phyloP scores from a whole-genome alignment of 2,113 vertebrate species.

The Illadopsis cleaveri region DNA sequence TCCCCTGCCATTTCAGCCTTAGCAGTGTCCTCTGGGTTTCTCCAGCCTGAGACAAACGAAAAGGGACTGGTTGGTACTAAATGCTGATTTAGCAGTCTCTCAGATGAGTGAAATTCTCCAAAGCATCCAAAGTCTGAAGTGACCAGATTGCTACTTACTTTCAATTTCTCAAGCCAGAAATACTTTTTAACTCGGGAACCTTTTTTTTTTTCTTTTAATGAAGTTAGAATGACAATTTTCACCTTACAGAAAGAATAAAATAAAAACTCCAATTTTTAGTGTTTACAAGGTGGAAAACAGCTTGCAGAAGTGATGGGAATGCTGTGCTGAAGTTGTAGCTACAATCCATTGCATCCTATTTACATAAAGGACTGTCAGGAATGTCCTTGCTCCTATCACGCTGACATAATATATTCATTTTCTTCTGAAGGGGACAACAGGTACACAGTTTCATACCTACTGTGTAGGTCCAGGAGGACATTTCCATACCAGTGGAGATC shows the following conservation, averaged over 20 bases:
- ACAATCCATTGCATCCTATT: neutral
- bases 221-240: neutral
- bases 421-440: neutral
- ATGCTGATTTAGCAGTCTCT: neutral
- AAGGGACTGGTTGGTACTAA: neutral
- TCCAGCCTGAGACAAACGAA: neutral
- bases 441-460: neutral
- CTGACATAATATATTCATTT: neutral
- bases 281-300: neutral
- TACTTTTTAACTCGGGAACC: neutral
- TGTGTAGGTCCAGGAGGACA: neutral
- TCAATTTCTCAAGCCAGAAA: neutral
- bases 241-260: neutral
- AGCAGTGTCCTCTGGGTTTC: neutral
- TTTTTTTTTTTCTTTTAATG: neutral
- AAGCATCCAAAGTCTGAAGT: neutral
- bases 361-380: neutral
- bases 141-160: neutral
- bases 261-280: neutral
- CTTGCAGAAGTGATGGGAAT: neutral
- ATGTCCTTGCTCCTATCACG: neutral
- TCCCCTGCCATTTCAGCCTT: neutral
- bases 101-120: neutral
- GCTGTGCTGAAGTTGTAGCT: neutral
- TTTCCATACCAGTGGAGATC: neutral